Evolutionary conservation across 1,140 invertebrate genomes (phyloP).

Genomic region (Contarinia nasturtii): DNA sequence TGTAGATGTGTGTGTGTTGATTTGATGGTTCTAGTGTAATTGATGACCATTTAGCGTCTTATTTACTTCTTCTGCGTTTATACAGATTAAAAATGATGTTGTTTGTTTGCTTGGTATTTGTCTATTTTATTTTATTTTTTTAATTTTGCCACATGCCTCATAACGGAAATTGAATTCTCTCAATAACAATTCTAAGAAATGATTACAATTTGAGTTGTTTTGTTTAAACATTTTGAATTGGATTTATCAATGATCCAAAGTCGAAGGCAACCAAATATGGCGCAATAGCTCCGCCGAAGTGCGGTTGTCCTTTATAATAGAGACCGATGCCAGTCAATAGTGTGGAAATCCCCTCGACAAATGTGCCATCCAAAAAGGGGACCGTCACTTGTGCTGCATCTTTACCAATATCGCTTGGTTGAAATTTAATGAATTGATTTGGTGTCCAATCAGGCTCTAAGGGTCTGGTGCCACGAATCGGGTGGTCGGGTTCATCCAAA

Average conservation of each 20-base stretch:
- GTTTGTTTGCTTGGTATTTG: too few relatives aligned
- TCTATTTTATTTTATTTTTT: too few relatives aligned
- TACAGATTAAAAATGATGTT: too few relatives aligned
- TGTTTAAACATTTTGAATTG: too few relatives aligned
- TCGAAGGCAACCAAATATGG: slow-evolving; percentile 51
- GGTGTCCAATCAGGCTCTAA: not conserved
- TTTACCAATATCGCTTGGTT: not conserved
- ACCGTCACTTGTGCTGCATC: slow-evolving; percentile 33
- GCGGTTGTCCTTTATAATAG: slow-evolving; percentile 43
- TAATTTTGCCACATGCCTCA: too few relatives aligned
- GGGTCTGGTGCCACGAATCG: slow-evolving; percentile 30
- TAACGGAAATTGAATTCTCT: too few relatives aligned
- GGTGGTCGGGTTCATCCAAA: slow-evolving; percentile 43
- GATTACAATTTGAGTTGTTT: too few relatives aligned
- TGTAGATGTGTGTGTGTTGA: too few relatives aligned
- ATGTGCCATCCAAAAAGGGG: slow-evolving; percentile 57
- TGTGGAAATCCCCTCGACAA: slow-evolving; percentile 34
- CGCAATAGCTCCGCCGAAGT: slow-evolving; percentile 50
- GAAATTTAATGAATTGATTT: slow-evolving; percentile 1
- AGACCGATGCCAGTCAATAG: slow-evolving; percentile 40
- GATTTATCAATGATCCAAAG: slow-evolving; percentile 24
- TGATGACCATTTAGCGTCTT: too few relatives aligned
- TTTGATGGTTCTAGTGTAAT: too few relatives aligned
- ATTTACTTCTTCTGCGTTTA: too few relatives aligned
- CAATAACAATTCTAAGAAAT: too few relatives aligned